These are phyloP conservation scores for Pseudomyrmex cubaensis DNA, from an alignment of 1,140 invertebrate genomes.

Conservation along the genomic window DNA sequence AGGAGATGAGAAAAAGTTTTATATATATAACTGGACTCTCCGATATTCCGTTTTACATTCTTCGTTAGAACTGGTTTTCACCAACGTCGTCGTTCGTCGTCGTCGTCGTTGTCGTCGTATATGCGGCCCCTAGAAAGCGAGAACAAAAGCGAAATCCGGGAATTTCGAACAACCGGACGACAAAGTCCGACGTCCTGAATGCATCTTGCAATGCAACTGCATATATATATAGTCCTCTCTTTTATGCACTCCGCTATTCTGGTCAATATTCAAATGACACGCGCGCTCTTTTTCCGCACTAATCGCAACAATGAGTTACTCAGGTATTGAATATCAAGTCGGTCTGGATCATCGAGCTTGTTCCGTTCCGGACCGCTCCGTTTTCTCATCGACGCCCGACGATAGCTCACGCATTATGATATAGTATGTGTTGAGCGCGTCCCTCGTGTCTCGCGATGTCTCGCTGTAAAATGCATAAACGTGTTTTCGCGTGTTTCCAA, in stretches of 20 bases:
- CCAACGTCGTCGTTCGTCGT: slow-evolving; percentile 56
- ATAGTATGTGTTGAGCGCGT: background rate
- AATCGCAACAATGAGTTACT: slow-evolving; percentile 15
- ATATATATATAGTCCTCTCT: background rate
- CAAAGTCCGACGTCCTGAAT: slow-evolving; percentile 2
- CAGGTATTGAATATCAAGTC: slow-evolving; percentile 30
- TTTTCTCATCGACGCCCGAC: background rate
- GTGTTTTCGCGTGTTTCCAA: slow-evolving; percentile 9
- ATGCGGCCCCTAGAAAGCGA: slow-evolving; percentile 39
- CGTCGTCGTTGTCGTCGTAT: background rate
- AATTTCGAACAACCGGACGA: slow-evolving; percentile 16
- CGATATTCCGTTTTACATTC: slow-evolving; percentile 81
- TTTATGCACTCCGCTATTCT: slow-evolving; percentile 2
- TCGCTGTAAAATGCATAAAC: slow-evolving; percentile 32
- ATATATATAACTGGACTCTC: slow-evolving; percentile 75
- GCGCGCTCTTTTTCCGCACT: background rate
- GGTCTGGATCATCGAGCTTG: slow-evolving; percentile 28
- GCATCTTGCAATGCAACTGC: background rate
- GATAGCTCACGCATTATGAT: slow-evolving; percentile 3
- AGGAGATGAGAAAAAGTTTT: slow-evolving; percentile 76
- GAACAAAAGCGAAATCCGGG: slow-evolving; percentile 59
- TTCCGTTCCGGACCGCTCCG: background rate
- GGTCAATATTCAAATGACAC: slow-evolving; percentile 38
- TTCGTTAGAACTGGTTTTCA: slow-evolving; percentile 80
- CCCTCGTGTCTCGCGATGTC: background rate